Evolutionary conservation across 2,888 invertebrate genomes (phyloP).

Genomic region (Dendrolimus pini): DNA sequence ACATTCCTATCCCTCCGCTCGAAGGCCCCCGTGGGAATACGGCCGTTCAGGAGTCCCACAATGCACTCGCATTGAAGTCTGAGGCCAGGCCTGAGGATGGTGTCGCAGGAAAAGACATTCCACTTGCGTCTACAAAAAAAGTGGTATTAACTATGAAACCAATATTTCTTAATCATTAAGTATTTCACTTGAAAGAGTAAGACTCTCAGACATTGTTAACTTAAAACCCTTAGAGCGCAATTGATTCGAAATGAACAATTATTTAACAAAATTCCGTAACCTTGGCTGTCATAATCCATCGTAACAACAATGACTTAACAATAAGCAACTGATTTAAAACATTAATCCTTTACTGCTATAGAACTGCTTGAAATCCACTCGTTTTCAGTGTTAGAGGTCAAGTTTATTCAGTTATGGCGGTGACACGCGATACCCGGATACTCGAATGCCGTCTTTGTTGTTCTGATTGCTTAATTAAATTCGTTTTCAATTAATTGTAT

Average conservation of each 20-base stretch:
- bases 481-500: conserved; percentile 26
- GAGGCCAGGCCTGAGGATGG: too few relatives aligned
- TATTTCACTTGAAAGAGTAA: not conserved
- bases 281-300: not conserved
- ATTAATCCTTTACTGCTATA: not conserved
- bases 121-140: too few relatives aligned
- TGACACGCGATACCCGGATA: conserved; percentile 39
- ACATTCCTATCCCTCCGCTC: too few relatives aligned
- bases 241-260: not conserved
- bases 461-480: conserved; percentile 44
- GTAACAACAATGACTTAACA: not conserved
- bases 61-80: too few relatives aligned
- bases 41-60: too few relatives aligned
- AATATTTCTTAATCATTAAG: too few relatives aligned
- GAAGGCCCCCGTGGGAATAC: too few relatives aligned
- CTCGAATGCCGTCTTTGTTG: conserved; percentile 36
- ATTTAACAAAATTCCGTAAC: not conserved
- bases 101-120: too few relatives aligned
- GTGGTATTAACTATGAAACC: too few relatives aligned
- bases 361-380: not conserved
- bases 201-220: not conserved
- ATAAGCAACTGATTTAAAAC: not conserved
- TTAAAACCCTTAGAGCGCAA: not conserved
- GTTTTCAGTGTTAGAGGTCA: not conserved
- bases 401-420: not conserved